Conservation (phyloP, 2,797 vertebrate genomes). For the Morelia viridis region DNA sequence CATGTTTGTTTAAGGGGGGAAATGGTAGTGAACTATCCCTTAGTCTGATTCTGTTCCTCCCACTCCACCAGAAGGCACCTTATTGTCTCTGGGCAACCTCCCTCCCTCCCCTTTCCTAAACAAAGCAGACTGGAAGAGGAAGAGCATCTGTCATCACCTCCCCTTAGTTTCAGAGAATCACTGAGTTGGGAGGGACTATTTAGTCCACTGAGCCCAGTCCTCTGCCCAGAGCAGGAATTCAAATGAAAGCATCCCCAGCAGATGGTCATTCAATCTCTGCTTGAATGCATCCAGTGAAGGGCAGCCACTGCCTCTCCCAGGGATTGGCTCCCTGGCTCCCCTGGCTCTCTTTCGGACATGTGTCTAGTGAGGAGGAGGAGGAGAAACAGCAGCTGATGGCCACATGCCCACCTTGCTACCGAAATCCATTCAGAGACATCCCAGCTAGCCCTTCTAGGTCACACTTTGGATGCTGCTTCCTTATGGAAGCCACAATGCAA, state of each 20-base stretch:
- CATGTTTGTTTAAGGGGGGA: background rate
- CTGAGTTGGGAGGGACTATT: background rate
- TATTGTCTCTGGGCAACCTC: background rate
- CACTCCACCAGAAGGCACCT: background rate
- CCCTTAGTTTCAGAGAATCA: background rate
- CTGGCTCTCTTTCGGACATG: background rate
- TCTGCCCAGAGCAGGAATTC: background rate
- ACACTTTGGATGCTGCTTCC: background rate
- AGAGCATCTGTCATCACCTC: background rate
- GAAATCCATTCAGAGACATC: background rate
- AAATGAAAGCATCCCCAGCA: background rate
- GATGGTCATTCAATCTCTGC: rapidly evolving
- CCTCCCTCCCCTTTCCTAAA: background rate
- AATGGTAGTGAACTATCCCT: background rate
- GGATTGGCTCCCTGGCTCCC: background rate
- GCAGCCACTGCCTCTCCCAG: background rate
- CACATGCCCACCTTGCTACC: background rate
- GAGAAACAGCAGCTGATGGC: background rate
- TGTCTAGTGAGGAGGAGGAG: background rate
- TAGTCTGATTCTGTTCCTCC: background rate
- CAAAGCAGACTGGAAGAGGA: background rate
- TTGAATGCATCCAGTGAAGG: background rate
- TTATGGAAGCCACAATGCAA: background rate
- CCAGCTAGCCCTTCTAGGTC: background rate
- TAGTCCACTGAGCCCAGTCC: background rate